These are phyloP conservation scores for Ophioninae sp. DNA, from an alignment of 2,888 invertebrate genomes.

Conservation along the genomic window DNA sequence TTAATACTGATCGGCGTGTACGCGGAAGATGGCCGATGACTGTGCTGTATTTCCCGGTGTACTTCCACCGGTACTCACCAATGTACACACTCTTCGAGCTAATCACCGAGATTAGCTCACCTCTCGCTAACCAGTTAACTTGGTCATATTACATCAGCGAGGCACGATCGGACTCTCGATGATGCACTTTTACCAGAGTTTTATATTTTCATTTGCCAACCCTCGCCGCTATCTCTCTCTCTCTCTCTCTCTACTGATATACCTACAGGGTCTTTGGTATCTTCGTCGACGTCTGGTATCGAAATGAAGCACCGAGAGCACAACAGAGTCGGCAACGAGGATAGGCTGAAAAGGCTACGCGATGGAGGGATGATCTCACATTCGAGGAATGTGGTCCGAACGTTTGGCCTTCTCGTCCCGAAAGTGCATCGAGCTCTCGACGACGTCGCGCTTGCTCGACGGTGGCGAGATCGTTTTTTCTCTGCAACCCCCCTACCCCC, in stretches of 20 bases:
- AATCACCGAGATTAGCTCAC: conserved; percentile 58
- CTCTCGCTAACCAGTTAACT: conserved; percentile 54
- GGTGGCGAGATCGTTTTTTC: conserved; percentile 48
- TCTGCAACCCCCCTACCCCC: conserved; percentile 12
- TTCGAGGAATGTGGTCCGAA: conserved; percentile 78
- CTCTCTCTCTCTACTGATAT: conserved; percentile 50
- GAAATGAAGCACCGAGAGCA: conserved; percentile 39
- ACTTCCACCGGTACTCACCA: neutral
- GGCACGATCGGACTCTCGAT: conserved; percentile 45
- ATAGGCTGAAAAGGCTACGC: conserved; percentile 61
- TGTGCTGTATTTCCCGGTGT: neutral
- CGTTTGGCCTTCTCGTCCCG: conserved; percentile 72
- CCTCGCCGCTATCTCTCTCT: conserved; percentile 52
- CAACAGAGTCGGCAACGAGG: conserved; percentile 17
- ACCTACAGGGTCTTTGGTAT: conserved; percentile 8
- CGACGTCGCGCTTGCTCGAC: conserved; percentile 70
- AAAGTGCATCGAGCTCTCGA: conserved; percentile 76
- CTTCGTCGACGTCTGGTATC: conserved; percentile 29
- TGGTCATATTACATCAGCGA: conserved; percentile 58
- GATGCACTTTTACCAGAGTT: conserved; percentile 34
- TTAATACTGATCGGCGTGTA: neutral
- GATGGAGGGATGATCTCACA: conserved; percentile 76
- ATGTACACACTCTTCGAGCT: conserved; percentile 39
- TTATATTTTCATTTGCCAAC: conserved; percentile 53
- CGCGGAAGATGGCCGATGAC: neutral